Base-by-base conservation (phyloP, 2,113 vertebrate species). In the Chaetops frenatus region DNA sequence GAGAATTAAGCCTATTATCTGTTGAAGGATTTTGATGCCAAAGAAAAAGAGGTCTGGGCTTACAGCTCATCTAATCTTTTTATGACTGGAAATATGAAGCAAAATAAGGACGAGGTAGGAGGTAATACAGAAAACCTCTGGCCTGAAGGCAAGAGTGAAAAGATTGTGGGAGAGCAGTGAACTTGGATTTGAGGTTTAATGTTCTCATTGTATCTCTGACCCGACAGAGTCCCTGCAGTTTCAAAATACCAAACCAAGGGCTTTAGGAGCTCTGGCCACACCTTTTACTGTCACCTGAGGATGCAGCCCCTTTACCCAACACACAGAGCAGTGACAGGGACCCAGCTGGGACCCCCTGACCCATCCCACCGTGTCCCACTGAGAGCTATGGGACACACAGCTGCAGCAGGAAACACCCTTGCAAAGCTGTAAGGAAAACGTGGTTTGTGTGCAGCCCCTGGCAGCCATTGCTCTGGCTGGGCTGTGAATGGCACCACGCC, bases 1-100 rank as follows among this genome's bases (percentile, higher is more conserved):
- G 36, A 86, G 85, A 94, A 90, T 90, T 93, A 95, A 94, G 94
- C 79, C 76, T 77, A 91, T 96, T 95, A 93, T 92, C 90, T 88
- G 50, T 45, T 10, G 21, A 88, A 93, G 86, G 88, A 90, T 86
- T 95, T 94, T 47, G 45, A 77, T 90, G 91, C 67, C 42, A 70
- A 80, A 90, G 86, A 83, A 77, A 76, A 69, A 83, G 65, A 50
- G 8, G 48, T 50, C 88, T 83, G 74, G 40, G 79, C 71, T 94
- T 51, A 72, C 19, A 73, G 88, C 79, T 94, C 79, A 44, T 86
- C 42, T 65, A 80, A 66, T 93, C 48, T 62, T 73, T 61, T 64
- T 50, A 71, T 51, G 58, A 51, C 38, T 86, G 61, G 69, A 81
- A 95, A 91, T 38, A 71, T 4, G 58, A 87, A 79, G 44, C n/a